phyloP scores from a whole-genome alignment of 1,140 invertebrate genomes.

The Drosophila pseudoobscura region DNA sequence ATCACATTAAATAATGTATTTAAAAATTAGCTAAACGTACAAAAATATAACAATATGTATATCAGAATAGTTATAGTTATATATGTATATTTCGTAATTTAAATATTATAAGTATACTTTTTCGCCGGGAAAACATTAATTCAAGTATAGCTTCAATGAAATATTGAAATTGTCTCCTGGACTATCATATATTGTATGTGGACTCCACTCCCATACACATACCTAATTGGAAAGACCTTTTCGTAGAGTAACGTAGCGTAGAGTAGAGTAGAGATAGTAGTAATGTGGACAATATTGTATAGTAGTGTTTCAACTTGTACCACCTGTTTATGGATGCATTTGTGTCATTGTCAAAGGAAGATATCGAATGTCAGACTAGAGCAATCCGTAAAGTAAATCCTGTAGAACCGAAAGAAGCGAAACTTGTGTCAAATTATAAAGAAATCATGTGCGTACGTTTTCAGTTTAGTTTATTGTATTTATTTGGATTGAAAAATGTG shows the following conservation, averaged over 20 bases:
- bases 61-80: constrained; percentile 56
- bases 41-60: constrained; percentile 78
- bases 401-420: constrained; percentile 20
- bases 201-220: constrained; percentile 4
- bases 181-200: constrained; percentile 43
- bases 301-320: too few species aligned
- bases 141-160: constrained; percentile 39
- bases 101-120: too few species aligned
- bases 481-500: constrained; percentile 64
- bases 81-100: constrained; percentile 46
- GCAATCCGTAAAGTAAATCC: background rate
- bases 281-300: background rate
- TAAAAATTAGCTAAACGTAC: constrained; percentile 81
- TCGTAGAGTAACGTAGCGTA: background rate
- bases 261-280: background rate
- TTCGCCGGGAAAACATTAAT: constrained; percentile 31
- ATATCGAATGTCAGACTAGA: background rate
- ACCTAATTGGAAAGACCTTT: constrained; percentile 20
- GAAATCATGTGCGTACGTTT: constrained; percentile 28
- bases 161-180: constrained; percentile 33
- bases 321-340: too few species aligned
- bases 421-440: constrained; percentile 34
- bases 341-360: too few species aligned
- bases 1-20: constrained; percentile 80
- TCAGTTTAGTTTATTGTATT: constrained; percentile 55